Conservation (phyloP, 2,113 vertebrate genomes). For the Pedetes capensis region DNA sequence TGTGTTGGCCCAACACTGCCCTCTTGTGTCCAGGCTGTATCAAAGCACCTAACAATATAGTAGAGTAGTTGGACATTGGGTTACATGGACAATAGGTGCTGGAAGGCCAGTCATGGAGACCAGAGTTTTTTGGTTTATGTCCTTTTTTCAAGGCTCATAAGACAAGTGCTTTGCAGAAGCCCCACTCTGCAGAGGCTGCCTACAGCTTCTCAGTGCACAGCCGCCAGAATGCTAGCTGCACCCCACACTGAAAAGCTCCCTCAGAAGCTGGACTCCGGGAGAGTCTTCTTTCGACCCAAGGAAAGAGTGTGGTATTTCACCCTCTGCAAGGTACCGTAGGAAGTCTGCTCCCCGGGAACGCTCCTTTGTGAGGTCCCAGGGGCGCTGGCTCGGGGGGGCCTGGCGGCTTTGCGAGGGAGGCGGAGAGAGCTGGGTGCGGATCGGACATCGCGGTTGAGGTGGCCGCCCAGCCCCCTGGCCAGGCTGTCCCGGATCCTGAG, state of each 20-base stretch:
- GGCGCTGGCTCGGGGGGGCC: slow-evolving; percentile 73
- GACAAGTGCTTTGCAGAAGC: neutral
- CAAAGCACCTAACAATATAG: neutral
- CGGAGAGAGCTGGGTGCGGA: slow-evolving; percentile 89
- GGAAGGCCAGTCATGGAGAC: neutral
- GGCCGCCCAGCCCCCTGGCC: slow-evolving; percentile 75
- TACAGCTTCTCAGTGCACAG: neutral
- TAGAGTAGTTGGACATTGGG: neutral
- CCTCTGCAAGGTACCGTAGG: slow-evolving; percentile 82
- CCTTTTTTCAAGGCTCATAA: neutral
- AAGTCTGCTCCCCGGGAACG: slow-evolving; percentile 26
- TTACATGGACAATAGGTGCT: neutral
- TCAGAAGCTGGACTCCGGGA: slow-evolving; percentile 93
- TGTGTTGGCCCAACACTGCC: neutral
- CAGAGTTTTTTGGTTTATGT: neutral
- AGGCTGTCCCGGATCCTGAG: slow-evolving; percentile 68
- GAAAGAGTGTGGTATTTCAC: slow-evolving; percentile 85
- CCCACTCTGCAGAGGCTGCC: neutral
- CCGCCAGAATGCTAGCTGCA: neutral
- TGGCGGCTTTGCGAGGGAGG: slow-evolving; percentile 84
- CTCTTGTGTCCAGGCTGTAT: slow-evolving; percentile 26
- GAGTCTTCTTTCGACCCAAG: slow-evolving; percentile 80
- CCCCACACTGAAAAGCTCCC: rapidly evolving
- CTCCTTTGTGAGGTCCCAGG: slow-evolving; percentile 67
- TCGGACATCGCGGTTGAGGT: slow-evolving; percentile 78